A percentile compares a stretch with the other conserved stretches of the same genome.
Conservation (phyloP, 1,140 invertebrate species). For the Drosophila truncata region DNA sequence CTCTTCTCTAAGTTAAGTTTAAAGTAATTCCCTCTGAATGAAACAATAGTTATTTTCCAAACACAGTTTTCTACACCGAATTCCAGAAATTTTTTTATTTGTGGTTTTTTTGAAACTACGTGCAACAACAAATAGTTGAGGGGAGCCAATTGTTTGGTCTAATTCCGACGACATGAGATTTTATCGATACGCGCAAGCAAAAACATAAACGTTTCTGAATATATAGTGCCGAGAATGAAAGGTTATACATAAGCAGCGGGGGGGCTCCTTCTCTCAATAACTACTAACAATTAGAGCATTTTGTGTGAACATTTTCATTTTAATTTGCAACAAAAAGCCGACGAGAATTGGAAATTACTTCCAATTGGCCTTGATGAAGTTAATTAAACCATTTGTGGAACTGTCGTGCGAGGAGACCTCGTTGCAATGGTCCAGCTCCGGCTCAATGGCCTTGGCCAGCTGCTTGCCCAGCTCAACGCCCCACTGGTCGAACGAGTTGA, state of each 20-base stretch:
- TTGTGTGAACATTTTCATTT: conserved; percentile 43
- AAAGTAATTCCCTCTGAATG: conserved; percentile 23
- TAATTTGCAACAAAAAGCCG: conserved; percentile 51
- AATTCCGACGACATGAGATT: conserved; percentile 52
- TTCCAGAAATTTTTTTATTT: conserved; percentile 56
- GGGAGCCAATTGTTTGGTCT: conserved; percentile 50
- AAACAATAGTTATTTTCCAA: conserved; percentile 49
- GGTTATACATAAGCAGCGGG: conserved; percentile 39
- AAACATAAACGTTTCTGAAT: conserved; percentile 51
- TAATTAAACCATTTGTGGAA: conserved; percentile 98
- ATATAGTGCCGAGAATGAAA: conserved; percentile 63
- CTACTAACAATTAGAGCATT: conserved; percentile 54
- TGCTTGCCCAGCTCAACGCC: conserved; percentile 99
- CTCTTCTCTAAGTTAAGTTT: conserved; percentile 6
- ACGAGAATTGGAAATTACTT: conserved; percentile 65
- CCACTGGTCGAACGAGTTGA: conserved; percentile 99
- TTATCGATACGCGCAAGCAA: conserved; percentile 61
- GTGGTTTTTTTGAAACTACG: conserved; percentile 65
- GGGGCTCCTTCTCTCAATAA: conserved; percentile 41
- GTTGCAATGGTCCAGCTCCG: conserved; percentile 91
- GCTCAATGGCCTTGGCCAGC: conserved; percentile 98
- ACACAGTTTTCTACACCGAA: conserved; percentile 66
- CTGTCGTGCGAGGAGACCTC: conserved; percentile 91
- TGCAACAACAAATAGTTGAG: conserved; percentile 65
- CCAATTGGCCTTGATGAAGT: conserved; percentile 93